Percentiles rank a stretch among this genome's conserved stretches.
phyloP scores from a whole-genome alignment of 1,140 invertebrate genomes.

The Bombus confusus region DNA sequence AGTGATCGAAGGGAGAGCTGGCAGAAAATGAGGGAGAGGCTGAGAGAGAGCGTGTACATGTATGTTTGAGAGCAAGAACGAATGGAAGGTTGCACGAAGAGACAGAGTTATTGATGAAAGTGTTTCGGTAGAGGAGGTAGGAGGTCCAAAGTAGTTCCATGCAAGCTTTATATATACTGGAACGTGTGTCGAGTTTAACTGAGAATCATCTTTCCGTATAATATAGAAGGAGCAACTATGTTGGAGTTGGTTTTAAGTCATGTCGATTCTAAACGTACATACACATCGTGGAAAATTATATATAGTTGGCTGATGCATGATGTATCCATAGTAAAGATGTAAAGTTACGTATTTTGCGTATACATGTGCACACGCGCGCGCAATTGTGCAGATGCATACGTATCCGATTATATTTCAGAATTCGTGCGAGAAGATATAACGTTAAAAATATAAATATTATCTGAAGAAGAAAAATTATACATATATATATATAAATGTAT shows the following conservation, averaged over 20 bases:
- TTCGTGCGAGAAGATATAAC: slow-evolving; percentile 32
- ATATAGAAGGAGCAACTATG: background rate
- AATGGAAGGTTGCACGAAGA: background rate
- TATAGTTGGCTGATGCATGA: slow-evolving; percentile 51
- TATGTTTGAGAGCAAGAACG: background rate
- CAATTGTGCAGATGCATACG: slow-evolving; percentile 21
- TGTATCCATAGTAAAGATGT: slow-evolving; percentile 39
- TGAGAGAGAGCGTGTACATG: background rate
- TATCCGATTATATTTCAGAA: background rate
- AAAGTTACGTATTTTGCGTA: background rate
- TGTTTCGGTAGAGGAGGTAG: slow-evolving; percentile 9
- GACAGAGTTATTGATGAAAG: background rate
- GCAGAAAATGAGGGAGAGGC: background rate
- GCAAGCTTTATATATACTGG: slow-evolving; percentile 30
- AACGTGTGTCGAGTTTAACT: background rate
- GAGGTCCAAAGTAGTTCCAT: slow-evolving; percentile 1
- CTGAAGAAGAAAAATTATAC: slow-evolving; percentile 31
- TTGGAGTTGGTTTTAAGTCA: slow-evolving; percentile 22
- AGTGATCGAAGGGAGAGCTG: background rate
- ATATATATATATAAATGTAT: slow-evolving; percentile 38
- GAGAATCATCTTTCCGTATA: background rate
- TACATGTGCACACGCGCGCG: background rate
- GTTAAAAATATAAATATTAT: slow-evolving; percentile 45
- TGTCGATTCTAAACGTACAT: slow-evolving; percentile 64
- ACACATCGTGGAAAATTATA: slow-evolving; percentile 51